Conservation (phyloP, 37 sponge, comb jelly and placozoan species). For the Cliona cf. orientalis region DNA sequence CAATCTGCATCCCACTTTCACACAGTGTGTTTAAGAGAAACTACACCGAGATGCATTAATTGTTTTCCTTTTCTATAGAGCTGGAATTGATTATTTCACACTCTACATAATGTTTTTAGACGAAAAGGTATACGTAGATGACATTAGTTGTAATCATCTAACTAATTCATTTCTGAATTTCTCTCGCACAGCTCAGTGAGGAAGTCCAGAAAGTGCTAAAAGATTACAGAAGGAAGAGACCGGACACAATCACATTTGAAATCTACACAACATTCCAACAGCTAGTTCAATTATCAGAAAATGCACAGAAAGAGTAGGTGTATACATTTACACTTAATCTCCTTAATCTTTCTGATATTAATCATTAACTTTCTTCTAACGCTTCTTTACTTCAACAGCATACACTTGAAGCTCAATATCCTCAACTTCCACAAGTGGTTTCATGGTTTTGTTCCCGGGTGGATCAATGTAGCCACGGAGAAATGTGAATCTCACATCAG, state of each 20-base stretch:
- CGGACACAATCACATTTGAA: neutral
- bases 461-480: slow-evolving; percentile 38
- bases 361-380: no score
- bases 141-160: no score
- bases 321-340: no score
- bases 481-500: slow-evolving; percentile 23
- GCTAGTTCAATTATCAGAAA: neutral
- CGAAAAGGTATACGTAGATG: slow-evolving; percentile 51
- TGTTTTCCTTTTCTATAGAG: neutral
- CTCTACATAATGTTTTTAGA: slow-evolving; percentile 30
- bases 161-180: neutral
- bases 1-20: no score
- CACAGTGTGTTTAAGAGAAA: no score
- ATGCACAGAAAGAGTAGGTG: neutral
- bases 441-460: slow-evolving; percentile 24
- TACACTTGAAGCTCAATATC: neutral
- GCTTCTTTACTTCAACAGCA: no score
- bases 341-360: no score
- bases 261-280: neutral
- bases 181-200: neutral
- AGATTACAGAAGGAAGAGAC: neutral
- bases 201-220: neutral
- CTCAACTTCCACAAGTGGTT: slow-evolving; percentile 46
- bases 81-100: slow-evolving; percentile 37
- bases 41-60: no score